These are phyloP conservation scores for Opisthocomus hoazin DNA, from an alignment of 2,113 vertebrate species.

Conservation along the genomic window DNA sequence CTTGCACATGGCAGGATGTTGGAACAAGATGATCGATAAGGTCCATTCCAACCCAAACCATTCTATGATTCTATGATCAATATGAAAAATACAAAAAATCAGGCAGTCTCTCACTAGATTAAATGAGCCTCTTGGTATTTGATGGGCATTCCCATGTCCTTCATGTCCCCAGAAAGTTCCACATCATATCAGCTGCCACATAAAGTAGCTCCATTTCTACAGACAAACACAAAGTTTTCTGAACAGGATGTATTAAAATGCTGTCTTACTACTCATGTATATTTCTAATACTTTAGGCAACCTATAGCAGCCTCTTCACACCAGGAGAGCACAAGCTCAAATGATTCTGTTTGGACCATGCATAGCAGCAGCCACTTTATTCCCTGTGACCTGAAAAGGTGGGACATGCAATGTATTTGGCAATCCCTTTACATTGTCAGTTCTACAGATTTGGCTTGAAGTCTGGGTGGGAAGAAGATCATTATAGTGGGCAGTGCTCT, in stretches of 20 bases:
- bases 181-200: neutral
- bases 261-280: neutral
- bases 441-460: neutral
- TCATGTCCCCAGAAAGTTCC: neutral
- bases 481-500: neutral
- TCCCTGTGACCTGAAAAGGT: neutral
- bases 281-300: neutral
- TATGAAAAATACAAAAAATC: neutral
- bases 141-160: neutral
- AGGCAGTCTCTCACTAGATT: neutral
- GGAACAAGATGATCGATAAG: too few species aligned
- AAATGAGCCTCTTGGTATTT: neutral
- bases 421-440: neutral
- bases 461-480: neutral
- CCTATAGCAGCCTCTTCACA: neutral
- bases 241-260: neutral
- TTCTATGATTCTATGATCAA: too few species aligned
- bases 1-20: too few species aligned
- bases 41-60: too few species aligned
- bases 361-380: neutral
- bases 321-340: neutral
- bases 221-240: neutral
- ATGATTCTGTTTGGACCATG: neutral
- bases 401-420: neutral
- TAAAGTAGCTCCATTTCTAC: neutral